phyloP scores from a whole-genome alignment of 2,113 vertebrate species.

The Scomber scombrus region DNA sequence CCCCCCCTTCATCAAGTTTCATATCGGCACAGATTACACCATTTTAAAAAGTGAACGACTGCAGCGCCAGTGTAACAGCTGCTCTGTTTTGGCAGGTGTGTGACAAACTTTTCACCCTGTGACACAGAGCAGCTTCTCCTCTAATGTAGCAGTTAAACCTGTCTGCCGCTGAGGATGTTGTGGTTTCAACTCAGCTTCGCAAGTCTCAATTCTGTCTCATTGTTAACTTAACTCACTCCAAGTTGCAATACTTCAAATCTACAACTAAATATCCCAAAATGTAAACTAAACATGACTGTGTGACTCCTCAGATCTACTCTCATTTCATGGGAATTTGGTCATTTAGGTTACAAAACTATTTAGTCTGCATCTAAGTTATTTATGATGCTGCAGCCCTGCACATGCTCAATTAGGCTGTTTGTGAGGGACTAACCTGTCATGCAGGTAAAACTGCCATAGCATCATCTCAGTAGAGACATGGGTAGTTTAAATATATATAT shows the following conservation, averaged over 20 bases:
- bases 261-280: not conserved
- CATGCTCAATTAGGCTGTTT: not conserved
- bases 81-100: constrained; percentile 1
- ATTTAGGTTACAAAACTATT: too few relatives aligned
- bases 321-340: not conserved
- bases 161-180: too few relatives aligned
- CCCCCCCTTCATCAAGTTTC: not conserved
- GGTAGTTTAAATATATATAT: not conserved
- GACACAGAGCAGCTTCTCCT: not conserved
- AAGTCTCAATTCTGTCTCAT: not conserved
- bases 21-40: constrained; percentile 14
- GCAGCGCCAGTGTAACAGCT: not conserved
- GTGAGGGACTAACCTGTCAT: not conserved
- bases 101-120: not conserved
- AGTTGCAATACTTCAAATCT: not conserved
- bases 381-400: not conserved
- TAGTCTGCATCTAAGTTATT: not conserved
- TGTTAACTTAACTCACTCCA: too few relatives aligned
- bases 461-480: not conserved
- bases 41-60: constrained; percentile 1
- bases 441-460: not conserved
- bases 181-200: too few relatives aligned
- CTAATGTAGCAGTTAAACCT: too few relatives aligned
- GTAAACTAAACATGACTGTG: not conserved
- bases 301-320: not conserved